These are phyloP conservation scores for Eulemur rubriventer DNA, from an alignment of 2,797 vertebrate genomes.

Conservation along the genomic window DNA sequence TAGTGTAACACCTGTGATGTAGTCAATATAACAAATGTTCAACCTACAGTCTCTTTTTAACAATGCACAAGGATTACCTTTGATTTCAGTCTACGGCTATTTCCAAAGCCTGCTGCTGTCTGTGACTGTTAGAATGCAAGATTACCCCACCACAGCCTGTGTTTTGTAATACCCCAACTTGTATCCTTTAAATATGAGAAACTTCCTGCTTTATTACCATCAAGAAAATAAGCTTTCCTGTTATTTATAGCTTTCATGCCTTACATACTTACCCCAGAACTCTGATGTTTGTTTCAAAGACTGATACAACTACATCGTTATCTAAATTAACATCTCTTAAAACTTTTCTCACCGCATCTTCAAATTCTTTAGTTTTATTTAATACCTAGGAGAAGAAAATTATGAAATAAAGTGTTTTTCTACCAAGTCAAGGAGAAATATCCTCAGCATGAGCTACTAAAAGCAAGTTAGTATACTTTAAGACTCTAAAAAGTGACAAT, in stretches of 20 bases:
- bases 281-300: slow-evolving; percentile 99
- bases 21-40: not conserved
- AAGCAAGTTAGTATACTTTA: slow-evolving; percentile 21
- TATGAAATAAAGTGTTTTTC: slow-evolving; percentile 46
- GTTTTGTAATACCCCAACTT: not conserved
- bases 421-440: slow-evolving; percentile 12
- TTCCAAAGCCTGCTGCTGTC: not conserved
- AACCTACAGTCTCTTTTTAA: not conserved
- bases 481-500: not conserved
- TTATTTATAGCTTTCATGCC: not conserved
- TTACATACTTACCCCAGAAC: slow-evolving; percentile 94
- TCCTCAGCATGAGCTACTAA: slow-evolving; percentile 36
- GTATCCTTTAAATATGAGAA: not conserved
- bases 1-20: not conserved
- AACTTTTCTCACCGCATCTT: slow-evolving; percentile 96
- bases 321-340: slow-evolving; percentile 96
- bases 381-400: slow-evolving; percentile 90
- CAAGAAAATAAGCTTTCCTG: not conserved
- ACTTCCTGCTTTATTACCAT: not conserved
- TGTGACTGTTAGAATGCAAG: not conserved
- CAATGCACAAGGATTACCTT: not conserved
- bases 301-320: slow-evolving; percentile 98
- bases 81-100: not conserved
- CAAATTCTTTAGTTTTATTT: slow-evolving; percentile 98
- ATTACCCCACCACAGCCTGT: not conserved